phyloP scores from a whole-genome alignment of 2,888 invertebrate species.

The Phengaris arion region DNA sequence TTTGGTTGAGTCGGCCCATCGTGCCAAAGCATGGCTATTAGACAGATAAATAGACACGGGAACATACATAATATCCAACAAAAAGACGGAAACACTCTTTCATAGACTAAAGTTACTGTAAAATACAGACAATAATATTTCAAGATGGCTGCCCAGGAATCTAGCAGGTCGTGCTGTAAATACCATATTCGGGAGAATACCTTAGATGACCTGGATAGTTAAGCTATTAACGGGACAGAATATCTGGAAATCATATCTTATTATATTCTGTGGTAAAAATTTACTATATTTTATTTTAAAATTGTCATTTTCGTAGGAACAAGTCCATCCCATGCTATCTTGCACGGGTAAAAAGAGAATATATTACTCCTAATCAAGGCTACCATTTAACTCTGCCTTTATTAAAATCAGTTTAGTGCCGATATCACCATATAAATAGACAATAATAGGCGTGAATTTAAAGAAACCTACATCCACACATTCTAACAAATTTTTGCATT shows the following conservation, averaged over 20 bases:
- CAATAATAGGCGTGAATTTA: too few species aligned
- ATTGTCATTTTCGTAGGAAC: not conserved
- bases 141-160: not conserved
- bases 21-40: not conserved
- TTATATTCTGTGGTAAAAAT: constrained; percentile 1
- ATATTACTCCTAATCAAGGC: too few species aligned
- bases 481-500: too few species aligned
- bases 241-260: not conserved
- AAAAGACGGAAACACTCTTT: not conserved
- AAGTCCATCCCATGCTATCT: too few species aligned
- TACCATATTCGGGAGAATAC: constrained; percentile 20
- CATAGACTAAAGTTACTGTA: not conserved
- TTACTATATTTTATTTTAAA: not conserved
- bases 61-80: too few species aligned
- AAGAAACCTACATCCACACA: too few species aligned
- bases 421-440: too few species aligned
- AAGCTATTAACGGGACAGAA: constrained; percentile 34
- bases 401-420: too few species aligned
- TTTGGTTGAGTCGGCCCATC: not conserved
- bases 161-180: constrained; percentile 9
- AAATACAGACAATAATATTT: not conserved
- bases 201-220: constrained; percentile 40
- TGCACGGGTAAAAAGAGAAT: too few species aligned
- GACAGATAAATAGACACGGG: too few species aligned
- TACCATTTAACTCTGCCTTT: too few species aligned